Evolutionary conservation across 64 coral and sea anemone genomes (phyloP), one percentile per base, ranked within the genome.

Genomic region (Montipora efflorescens): DNA sequence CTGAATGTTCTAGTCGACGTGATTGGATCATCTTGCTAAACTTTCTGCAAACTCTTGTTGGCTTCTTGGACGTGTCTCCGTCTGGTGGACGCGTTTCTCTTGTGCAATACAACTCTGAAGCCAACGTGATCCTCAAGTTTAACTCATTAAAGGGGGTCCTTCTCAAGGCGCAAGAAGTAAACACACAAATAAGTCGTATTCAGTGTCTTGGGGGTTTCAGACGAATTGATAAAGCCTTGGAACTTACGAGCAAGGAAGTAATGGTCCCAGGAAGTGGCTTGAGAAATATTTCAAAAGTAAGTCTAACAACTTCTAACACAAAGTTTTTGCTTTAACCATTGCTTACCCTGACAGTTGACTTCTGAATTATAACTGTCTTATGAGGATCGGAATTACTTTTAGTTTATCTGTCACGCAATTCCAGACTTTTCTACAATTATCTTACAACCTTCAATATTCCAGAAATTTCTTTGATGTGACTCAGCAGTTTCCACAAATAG

Each of bases 231-330:
- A 95, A 67, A 68, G 93, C 53, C 44, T 87, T 95, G 43, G 74
- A 90, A 67, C 19, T 90, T 51, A 79, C 88, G 74, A 71, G 75
- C 7, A 46, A 82, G 53, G 80, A 95, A 13, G 64, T 95, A 0
- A 77, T 95, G 50, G 76, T 43, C 20, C 13, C 69, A 51, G 80
- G 14, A 47, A 80, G 51, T 50, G 93, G 93, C 16, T 90, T 94
- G 80, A 90, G 93, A 85, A 83, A 78, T n/a, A 78, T 78, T 11
- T 74, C 80, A 14, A 95, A 77, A 79, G 93, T 95, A 75, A 95
- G 72, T 19, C 5, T 43, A 14, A 14, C 61, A 15, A 64, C 8
- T 57, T 57, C 6, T 57, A 57, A 11, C 53, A 3, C 7, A 57
- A 57, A 11, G 53, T 57, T 8, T 57, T 57, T 57, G 53, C 53